Base-by-base conservation (phyloP, 64 coral and sea anemone species). In the Astreopora myriophthalma region DNA sequence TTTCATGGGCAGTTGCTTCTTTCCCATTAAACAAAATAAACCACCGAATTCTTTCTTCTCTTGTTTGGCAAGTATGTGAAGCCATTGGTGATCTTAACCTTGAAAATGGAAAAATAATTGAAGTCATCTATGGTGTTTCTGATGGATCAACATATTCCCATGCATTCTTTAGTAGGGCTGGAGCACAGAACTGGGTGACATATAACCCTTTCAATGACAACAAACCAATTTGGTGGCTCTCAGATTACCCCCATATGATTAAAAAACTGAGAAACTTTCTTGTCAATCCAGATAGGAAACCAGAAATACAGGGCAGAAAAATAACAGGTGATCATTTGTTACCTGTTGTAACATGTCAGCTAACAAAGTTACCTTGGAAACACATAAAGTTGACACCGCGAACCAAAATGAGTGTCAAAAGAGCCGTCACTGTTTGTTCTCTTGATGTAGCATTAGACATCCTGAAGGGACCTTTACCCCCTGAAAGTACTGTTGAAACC, bases 341-440 rank as follows among this genome's bases (percentile, higher is more conserved):
- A 73, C 68, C 69, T 87, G 68, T 74, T 49, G 85, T 25, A 20
- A 44, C 52, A 74, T 11, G 69, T 35, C 68, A 57, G 8, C 27
- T 48, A 27, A 87, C 85, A 22, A 74, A 48, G 72, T 31, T 87
- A 17, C 38, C 12, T 44, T 87, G 85, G 48, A 87, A 74, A 52
- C 69, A 87, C 35, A 73, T 60, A 24, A 52, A 72, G 31, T 34
- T 89, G 10, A 76, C 73, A 77, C 71, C 31, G 8, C 26, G 73
- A 78, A 89, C 71, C 31, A 89, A 78, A 78, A 89, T 89, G 79
- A 82, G 49, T 78, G 87, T 89, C 8, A 91, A 84, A 71, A 78
- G 79, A 34, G 79, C 66, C 23, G 77, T 84, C 3, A 70, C 44
- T 60, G 32, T 82, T 30, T 91, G 89, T 73, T 91, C 78, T 62